A percentile compares a stretch with the other conserved stretches of the same genome.
Evolutionary conservation across 2,888 invertebrate species (phyloP).

Genomic region (Dendrolimus houi): DNA sequence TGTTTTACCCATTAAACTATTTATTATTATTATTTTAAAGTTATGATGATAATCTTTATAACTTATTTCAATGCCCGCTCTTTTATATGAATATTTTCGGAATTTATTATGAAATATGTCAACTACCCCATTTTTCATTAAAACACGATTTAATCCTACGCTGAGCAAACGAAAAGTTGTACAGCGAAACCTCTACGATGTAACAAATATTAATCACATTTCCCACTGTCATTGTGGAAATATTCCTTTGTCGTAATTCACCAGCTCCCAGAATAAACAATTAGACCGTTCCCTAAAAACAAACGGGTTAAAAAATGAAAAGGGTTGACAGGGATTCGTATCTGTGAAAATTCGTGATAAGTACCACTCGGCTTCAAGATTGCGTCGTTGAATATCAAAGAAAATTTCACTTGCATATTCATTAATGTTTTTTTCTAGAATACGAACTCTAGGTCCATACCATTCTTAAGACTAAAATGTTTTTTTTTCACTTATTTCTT

Average conservation of each 20-base stretch:
- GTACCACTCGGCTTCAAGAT: neutral
- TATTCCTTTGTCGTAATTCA: slow-evolving; percentile 10
- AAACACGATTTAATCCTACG: no score
- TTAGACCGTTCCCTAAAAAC: neutral
- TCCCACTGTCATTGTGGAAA: slow-evolving; percentile 7
- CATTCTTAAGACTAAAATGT: no score
- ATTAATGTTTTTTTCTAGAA: neutral
- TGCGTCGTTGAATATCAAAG: neutral
- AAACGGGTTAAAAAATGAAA: slow-evolving; percentile 1
- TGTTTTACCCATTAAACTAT: no score
- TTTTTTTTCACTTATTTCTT: no score
- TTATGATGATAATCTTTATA: no score
- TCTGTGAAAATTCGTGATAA: neutral
- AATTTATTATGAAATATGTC: no score
- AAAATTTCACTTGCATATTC: neutral
- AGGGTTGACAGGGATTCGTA: slow-evolving; percentile 1
- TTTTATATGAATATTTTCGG: no score
- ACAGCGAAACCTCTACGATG: neutral
- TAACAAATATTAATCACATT: neutral
- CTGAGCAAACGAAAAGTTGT: no score
- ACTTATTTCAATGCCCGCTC: no score
- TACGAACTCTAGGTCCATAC: no score
- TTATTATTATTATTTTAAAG: no score
- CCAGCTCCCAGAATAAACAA: slow-evolving; percentile 9
- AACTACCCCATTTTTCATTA: no score